phyloP scores from a whole-genome alignment of 35 echinoderm and acorn worm species.

The Lytechinus variegatus region DNA sequence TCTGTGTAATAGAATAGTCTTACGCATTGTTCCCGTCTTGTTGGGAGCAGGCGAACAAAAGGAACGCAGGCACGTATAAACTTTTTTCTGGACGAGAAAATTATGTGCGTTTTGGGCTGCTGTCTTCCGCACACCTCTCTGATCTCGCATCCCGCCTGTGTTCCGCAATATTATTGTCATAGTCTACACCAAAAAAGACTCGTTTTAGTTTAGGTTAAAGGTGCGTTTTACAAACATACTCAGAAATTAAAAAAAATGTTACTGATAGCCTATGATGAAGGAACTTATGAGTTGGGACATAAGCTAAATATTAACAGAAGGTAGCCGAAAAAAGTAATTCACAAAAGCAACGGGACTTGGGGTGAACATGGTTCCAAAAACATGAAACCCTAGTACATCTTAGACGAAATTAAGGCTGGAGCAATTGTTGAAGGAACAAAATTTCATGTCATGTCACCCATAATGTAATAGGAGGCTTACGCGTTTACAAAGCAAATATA shows the following conservation, averaged over 20 bases:
- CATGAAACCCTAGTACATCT: too few species aligned
- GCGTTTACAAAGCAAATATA: too few species aligned
- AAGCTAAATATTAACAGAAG: neutral
- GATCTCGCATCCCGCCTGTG: neutral
- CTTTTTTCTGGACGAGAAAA: neutral
- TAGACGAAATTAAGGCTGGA: too few species aligned
- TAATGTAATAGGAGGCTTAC: too few species aligned
- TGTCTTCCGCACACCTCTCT: neutral
- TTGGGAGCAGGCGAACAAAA: slow-evolving; percentile 1
- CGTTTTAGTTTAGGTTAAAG: neutral
- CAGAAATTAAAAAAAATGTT: neutral
- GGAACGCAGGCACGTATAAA: neutral
- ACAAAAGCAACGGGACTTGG: too few species aligned
- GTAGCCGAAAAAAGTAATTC: neutral
- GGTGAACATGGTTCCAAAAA: too few species aligned
- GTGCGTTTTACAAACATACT: too few species aligned
- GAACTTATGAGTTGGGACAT: neutral
- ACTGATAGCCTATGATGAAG: neutral
- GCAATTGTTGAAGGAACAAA: too few species aligned
- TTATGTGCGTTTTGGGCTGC: neutral
- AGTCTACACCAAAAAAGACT: slow-evolving; percentile 7
- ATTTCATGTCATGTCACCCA: too few species aligned
- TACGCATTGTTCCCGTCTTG: neutral
- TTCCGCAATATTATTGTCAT: neutral
- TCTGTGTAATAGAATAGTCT: neutral